A percentile compares a stretch with the other conserved stretches of the same genome.
Evolutionary conservation across 2,797 vertebrate genomes (phyloP).

Genomic region (Aphelocoma californica): DNA sequence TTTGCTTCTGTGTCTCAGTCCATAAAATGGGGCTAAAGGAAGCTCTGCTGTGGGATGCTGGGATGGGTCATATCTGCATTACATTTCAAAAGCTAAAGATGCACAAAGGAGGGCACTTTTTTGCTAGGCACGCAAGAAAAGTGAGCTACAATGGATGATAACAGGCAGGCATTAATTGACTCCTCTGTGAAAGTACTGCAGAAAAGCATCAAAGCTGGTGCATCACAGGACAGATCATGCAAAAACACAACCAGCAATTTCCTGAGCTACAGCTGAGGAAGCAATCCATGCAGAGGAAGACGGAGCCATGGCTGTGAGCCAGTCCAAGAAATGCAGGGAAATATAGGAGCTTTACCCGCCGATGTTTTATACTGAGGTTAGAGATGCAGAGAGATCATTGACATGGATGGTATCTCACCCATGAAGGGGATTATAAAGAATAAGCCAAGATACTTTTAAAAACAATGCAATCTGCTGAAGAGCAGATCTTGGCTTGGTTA

Average conservation of each 20-base stretch:
- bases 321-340: neutral
- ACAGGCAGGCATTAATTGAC: neutral
- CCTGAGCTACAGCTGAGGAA: neutral
- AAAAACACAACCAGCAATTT: neutral
- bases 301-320: rapidly evolving
- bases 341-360: neutral
- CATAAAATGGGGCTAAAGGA: neutral
- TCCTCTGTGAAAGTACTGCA: neutral
- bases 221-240: neutral
- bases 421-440: neutral
- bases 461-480: neutral
- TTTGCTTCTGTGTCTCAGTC: neutral
- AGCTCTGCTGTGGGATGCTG: neutral
- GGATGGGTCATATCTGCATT: neutral
- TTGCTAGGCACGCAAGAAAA: neutral
- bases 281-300: neutral
- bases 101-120: neutral
- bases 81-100: neutral
- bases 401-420: neutral
- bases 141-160: neutral
- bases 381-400: neutral
- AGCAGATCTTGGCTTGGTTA: neutral
- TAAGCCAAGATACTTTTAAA: neutral
- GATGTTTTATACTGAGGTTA: neutral
- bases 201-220: neutral